Conservation (phyloP, 2,888 invertebrate genomes). For the Netelia inedita region DNA sequence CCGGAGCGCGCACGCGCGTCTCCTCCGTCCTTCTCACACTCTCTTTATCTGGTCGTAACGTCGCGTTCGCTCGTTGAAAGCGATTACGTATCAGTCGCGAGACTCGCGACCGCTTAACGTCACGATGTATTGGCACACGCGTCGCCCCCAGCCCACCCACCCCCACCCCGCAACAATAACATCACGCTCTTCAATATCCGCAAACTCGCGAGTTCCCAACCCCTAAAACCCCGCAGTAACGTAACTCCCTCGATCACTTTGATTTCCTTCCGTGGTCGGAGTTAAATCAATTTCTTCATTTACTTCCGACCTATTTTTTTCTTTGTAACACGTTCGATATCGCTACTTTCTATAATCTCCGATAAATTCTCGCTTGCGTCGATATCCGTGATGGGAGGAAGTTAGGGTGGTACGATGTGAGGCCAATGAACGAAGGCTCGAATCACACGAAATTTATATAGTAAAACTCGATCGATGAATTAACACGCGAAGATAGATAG, state of each 20-base stretch:
- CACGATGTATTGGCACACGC: conserved; percentile 58
- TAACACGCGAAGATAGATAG: too few species aligned
- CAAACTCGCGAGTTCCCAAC: neutral
- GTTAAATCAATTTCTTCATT: conserved; percentile 59
- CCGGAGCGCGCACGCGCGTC: conserved; percentile 36
- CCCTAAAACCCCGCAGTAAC: conserved; percentile 15
- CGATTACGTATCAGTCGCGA: conserved; percentile 69
- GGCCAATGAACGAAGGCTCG: conserved; percentile 24
- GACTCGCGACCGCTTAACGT: conserved; percentile 62
- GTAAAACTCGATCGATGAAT: conserved; percentile 19
- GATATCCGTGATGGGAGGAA: conserved; percentile 33
- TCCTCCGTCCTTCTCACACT: conserved; percentile 22
- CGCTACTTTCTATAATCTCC: conserved; percentile 30
- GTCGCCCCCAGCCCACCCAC: conserved; percentile 12
- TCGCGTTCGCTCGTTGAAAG: conserved; percentile 65
- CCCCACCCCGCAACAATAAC: neutral
- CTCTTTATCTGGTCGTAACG: conserved; percentile 31
- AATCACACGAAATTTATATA: neutral
- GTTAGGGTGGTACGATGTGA: neutral
- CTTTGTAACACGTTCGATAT: neutral
- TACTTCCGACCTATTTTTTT: neutral
- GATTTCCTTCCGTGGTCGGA: conserved; percentile 35
- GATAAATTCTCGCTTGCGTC: conserved; percentile 37
- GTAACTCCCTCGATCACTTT: conserved; percentile 52
- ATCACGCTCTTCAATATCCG: neutral